Evolutionary conservation across 2,797 vertebrate genomes (phyloP).

Genomic region (Chelon labrosus): DNA sequence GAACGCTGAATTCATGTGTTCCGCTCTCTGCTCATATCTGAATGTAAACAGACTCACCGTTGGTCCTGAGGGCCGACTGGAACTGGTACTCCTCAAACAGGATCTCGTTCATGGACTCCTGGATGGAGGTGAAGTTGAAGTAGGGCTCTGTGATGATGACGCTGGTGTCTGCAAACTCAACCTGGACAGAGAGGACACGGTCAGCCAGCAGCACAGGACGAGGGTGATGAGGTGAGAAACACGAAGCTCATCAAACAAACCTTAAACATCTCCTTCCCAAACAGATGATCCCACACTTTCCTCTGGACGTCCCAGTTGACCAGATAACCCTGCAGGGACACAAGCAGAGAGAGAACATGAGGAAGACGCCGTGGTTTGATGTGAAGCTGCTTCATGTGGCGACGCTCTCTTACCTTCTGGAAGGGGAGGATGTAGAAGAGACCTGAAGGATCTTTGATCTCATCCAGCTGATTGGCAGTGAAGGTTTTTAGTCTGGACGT

Average conservation of each 20-base stretch:
- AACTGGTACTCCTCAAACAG: conserved; percentile 99
- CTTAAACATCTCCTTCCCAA: conserved; percentile 99
- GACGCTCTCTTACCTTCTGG: conserved; percentile 89
- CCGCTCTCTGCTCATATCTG: too few relatives aligned
- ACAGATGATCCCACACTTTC: conserved; percentile 99
- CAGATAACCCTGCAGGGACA: conserved; percentile 90
- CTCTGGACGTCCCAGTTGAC: conserved; percentile 99
- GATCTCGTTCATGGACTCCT: conserved; percentile 99
- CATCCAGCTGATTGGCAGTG: conserved; percentile 96
- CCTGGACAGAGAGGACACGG: conserved; percentile 76
- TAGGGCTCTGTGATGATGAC: conserved; percentile 97
- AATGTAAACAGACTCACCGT: conserved; percentile 82
- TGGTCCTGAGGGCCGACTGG: conserved; percentile 94
- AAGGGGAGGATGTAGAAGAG: conserved; percentile 98
- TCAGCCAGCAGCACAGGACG: neutral
- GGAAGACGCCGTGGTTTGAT: too few relatives aligned
- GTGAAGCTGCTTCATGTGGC: neutral
- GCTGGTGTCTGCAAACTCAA: conserved; percentile 96
- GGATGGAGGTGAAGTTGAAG: conserved; percentile 98
- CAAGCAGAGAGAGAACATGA: neutral
- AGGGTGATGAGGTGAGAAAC: neutral
- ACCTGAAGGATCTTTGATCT: conserved; percentile 98
- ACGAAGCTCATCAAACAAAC: conserved; percentile 66
- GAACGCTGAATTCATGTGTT: too few relatives aligned
- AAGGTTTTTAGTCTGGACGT: conserved; percentile 98